These are phyloP conservation scores for Peromyscus nudipes DNA, from an alignment of 2,797 vertebrate species.

Conservation along the genomic window DNA sequence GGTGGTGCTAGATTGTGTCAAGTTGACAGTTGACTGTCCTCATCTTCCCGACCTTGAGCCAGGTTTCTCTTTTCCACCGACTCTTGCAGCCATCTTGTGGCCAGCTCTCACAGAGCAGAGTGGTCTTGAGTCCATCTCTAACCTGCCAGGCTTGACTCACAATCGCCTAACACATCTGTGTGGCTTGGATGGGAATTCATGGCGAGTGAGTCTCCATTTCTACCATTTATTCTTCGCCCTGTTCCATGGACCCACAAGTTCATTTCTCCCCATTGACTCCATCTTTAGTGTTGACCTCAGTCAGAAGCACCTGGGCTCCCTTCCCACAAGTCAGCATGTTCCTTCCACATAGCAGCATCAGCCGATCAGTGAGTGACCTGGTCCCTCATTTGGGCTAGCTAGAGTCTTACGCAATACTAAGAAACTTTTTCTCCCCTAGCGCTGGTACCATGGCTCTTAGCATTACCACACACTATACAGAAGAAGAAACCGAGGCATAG, in stretches of 20 bases:
- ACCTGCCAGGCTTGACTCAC: neutral
- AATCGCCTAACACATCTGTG: neutral
- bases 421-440: neutral
- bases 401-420: neutral
- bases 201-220: neutral
- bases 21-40: neutral
- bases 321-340: neutral
- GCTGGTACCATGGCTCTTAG: neutral
- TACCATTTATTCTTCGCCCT: neutral
- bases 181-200: neutral
- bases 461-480: neutral
- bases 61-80: neutral
- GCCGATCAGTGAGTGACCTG: neutral
- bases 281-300: neutral
- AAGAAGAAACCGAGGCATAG: neutral
- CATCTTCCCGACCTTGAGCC: neutral
- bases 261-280: neutral
- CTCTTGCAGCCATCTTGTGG: neutral
- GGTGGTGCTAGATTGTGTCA: neutral
- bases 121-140: neutral
- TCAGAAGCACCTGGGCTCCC: neutral
- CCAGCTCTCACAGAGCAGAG: neutral
- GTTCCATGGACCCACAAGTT: neutral
- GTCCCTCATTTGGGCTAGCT: neutral
- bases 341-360: neutral